Evolutionary conservation across 2,797 vertebrate species (phyloP).

Genomic region (Perodicticus potto): DNA sequence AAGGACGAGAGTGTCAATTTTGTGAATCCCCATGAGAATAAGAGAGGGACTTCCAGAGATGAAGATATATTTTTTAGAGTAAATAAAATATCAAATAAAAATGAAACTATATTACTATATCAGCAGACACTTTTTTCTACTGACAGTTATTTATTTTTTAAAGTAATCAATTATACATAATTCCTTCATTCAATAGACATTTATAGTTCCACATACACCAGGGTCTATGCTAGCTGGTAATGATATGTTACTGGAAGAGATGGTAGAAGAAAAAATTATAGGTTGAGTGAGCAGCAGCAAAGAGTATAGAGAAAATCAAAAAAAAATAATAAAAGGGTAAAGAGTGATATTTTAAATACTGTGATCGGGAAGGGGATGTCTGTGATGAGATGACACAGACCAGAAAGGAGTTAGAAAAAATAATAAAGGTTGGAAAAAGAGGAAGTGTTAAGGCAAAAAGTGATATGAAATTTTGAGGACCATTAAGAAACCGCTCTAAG

Average conservation of each 20-base stretch:
- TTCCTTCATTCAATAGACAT: background rate
- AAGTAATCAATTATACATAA: background rate
- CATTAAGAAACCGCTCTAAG: background rate
- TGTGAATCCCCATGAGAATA: background rate
- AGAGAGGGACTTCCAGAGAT: background rate
- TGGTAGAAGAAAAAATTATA: background rate
- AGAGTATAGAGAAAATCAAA: background rate
- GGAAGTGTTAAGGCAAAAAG: background rate
- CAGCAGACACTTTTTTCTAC: accelerated
- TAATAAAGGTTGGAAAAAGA: background rate
- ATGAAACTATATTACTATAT: background rate
- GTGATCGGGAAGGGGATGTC: background rate
- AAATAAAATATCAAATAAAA: background rate
- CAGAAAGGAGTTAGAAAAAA: background rate
- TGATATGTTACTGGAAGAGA: background rate
- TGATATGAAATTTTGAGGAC: background rate
- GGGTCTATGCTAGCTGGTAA: background rate
- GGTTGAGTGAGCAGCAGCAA: too few species aligned
- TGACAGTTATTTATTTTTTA: background rate
- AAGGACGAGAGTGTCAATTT: background rate
- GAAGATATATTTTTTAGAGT: background rate
- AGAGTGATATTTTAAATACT: background rate
- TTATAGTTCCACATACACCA: background rate
- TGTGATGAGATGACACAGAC: background rate
- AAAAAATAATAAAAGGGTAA: background rate